These are phyloP conservation scores for Drosophila pseudotalamancana DNA, from an alignment of 2,888 invertebrate species.

Conservation along the genomic window DNA sequence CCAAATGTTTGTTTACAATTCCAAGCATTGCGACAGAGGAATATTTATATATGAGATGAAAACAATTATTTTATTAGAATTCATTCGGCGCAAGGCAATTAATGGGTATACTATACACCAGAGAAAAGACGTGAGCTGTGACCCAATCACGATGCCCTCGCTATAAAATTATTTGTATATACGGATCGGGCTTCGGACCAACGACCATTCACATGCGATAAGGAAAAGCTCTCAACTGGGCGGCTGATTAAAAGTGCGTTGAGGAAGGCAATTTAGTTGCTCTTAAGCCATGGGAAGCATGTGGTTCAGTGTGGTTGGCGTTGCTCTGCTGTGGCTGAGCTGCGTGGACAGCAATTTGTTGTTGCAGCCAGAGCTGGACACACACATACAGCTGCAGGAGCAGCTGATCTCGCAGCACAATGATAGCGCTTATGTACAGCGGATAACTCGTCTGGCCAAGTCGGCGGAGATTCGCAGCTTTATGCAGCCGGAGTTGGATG, in stretches of 20 bases:
- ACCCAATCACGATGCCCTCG: slow-evolving; percentile 52
- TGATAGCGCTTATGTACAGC: slow-evolving; percentile 70
- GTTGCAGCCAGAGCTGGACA: slow-evolving; percentile 51
- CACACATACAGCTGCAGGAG: slow-evolving; percentile 61
- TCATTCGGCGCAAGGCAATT: slow-evolving; percentile 19
- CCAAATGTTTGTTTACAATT: not conserved
- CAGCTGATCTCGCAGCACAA: slow-evolving; percentile 71
- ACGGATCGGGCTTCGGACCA: slow-evolving; percentile 24
- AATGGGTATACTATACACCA: not conserved
- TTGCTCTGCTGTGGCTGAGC: slow-evolving; percentile 24
- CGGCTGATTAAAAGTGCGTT: slow-evolving; percentile 56
- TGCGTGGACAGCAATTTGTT: slow-evolving; percentile 41
- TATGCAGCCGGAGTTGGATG: slow-evolving; percentile 71
- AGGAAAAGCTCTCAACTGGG: slow-evolving; percentile 30
- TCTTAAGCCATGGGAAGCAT: slow-evolving; percentile 54
- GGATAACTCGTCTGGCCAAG: slow-evolving; percentile 78
- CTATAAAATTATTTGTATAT: slow-evolving; percentile 18
- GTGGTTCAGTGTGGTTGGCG: slow-evolving; percentile 20
- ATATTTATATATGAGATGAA: too few relatives aligned
- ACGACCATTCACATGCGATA: slow-evolving; percentile 48
- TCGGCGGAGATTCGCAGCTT: slow-evolving; percentile 79
- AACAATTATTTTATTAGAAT: slow-evolving; percentile 9
- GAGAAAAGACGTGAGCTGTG: slow-evolving; percentile 48
- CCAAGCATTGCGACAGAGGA: not conserved
- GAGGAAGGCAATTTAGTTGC: slow-evolving; percentile 43